Evolutionary conservation across 2,797 vertebrate species (phyloP).

Genomic region (Natrix natrix): DNA sequence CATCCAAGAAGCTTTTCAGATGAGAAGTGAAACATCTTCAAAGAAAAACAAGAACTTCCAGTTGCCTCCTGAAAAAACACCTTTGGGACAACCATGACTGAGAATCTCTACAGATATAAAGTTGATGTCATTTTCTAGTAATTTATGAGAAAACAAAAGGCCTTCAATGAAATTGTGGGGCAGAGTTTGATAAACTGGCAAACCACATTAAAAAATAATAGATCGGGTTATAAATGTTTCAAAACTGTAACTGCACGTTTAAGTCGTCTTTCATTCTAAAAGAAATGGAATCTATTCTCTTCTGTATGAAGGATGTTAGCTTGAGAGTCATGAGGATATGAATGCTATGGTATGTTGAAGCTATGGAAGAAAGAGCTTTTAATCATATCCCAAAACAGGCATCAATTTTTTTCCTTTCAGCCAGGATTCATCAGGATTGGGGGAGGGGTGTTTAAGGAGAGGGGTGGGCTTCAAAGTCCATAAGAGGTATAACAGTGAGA

Average conservation of each 20-base stretch:
- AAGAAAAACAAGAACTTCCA: too few species aligned
- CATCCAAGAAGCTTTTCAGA: too few species aligned
- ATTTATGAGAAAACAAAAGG: slow-evolving; percentile 60
- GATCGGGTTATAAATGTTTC: background rate
- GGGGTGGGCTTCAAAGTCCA: background rate
- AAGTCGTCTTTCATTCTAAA: slow-evolving; percentile 49
- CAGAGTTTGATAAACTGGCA: slow-evolving; percentile 46
- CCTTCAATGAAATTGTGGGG: slow-evolving; percentile 43
- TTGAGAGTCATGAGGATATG: slow-evolving; percentile 18
- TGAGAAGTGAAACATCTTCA: too few species aligned
- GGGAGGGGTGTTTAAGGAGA: background rate
- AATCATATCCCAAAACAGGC: slow-evolving; percentile 31
- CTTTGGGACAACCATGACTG: too few species aligned
- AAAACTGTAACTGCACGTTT: background rate
- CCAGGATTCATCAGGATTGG: background rate
- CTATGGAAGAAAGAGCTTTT: slow-evolving; percentile 25
- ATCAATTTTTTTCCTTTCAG: slow-evolving; percentile 18
- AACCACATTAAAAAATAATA: slow-evolving; percentile 38
- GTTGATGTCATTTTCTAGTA: slow-evolving; percentile 60
- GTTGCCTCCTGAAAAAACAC: too few species aligned
- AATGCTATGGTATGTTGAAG: slow-evolving; percentile 31
- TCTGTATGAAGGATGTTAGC: slow-evolving; percentile 32
- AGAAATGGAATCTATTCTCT: slow-evolving; percentile 30
- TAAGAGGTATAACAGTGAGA: background rate
- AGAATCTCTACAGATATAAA: too few species aligned